These are phyloP conservation scores for Drosophila asahinai DNA, from an alignment of 1,140 invertebrate species.

Conservation along the genomic window DNA sequence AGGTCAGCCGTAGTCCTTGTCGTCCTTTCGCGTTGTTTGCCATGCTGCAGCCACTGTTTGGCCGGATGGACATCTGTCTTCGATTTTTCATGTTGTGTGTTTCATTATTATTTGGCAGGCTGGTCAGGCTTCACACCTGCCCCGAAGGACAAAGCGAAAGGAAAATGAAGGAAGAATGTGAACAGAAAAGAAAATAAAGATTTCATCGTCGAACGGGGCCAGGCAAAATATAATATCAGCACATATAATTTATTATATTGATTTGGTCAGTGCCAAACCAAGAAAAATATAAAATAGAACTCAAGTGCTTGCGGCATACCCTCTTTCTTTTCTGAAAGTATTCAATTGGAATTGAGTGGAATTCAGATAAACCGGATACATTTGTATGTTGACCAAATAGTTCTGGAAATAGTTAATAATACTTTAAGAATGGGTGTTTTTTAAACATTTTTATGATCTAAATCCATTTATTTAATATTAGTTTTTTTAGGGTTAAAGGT, in stretches of 20 bases:
- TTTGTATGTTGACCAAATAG: too few species aligned
- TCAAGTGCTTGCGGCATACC: slow-evolving; percentile 11
- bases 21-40: slow-evolving; percentile 16
- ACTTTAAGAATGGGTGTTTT: too few species aligned
- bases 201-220: slow-evolving; percentile 6
- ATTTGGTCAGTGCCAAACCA: slow-evolving; percentile 53
- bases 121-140: slow-evolving; percentile 57
- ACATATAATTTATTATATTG: slow-evolving; percentile 63
- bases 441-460: too few species aligned
- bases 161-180: slow-evolving; percentile 1
- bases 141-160: background rate
- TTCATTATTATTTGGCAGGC: slow-evolving; percentile 49
- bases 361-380: background rate
- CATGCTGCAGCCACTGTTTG: slow-evolving; percentile 27
- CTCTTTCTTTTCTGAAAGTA: background rate
- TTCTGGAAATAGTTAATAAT: too few species aligned
- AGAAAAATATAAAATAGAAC: slow-evolving; percentile 8
- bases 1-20: slow-evolving; percentile 54
- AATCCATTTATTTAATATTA: too few species aligned
- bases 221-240: slow-evolving; percentile 36
- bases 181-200: slow-evolving; percentile 9
- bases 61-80: slow-evolving; percentile 46
- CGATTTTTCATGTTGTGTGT: slow-evolving; percentile 72
- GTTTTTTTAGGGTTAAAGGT: too few species aligned
- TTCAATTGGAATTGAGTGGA: background rate